Evolutionary conservation across 35 echinoderm and acorn worm genomes (phyloP).

Genomic region (Acanthaster planci): DNA sequence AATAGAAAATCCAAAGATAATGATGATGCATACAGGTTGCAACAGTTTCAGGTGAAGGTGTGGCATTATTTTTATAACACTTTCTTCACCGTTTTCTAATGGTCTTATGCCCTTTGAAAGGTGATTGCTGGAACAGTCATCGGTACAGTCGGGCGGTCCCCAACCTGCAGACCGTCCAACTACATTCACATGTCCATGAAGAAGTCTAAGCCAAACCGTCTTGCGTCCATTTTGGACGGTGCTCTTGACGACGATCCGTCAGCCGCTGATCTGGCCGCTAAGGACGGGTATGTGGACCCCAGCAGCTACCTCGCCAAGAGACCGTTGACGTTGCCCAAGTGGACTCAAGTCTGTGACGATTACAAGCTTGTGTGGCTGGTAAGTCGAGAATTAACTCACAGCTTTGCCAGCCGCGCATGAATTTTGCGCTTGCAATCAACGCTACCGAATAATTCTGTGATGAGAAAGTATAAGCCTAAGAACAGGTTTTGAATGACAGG

Average conservation of each 20-base stretch:
- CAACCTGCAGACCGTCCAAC: background rate
- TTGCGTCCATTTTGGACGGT: background rate
- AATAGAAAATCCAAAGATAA: too few relatives aligned
- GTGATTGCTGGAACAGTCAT: too few relatives aligned
- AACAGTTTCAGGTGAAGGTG: too few relatives aligned
- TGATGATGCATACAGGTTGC: too few relatives aligned
- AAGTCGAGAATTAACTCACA: background rate
- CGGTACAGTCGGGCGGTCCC: background rate
- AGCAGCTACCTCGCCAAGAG: constrained; percentile 21
- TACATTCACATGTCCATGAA: constrained; percentile 25
- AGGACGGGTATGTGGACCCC: constrained; percentile 29
- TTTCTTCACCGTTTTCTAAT: too few relatives aligned
- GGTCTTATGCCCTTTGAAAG: too few relatives aligned
- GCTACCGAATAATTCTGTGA: too few relatives aligned
- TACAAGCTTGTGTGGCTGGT: constrained; percentile 10
- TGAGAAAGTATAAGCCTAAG: too few relatives aligned
- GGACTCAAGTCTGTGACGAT: constrained; percentile 39
- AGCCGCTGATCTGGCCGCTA: background rate
- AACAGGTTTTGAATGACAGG: too few relatives aligned
- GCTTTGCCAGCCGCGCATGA: too few relatives aligned
- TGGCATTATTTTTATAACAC: too few relatives aligned
- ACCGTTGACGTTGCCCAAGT: background rate
- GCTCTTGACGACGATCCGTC: background rate
- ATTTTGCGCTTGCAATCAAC: too few relatives aligned
- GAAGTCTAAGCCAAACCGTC: background rate